Base-by-base conservation (phyloP, 2,113 vertebrate genomes). In the Tyrannus savana region DNA sequence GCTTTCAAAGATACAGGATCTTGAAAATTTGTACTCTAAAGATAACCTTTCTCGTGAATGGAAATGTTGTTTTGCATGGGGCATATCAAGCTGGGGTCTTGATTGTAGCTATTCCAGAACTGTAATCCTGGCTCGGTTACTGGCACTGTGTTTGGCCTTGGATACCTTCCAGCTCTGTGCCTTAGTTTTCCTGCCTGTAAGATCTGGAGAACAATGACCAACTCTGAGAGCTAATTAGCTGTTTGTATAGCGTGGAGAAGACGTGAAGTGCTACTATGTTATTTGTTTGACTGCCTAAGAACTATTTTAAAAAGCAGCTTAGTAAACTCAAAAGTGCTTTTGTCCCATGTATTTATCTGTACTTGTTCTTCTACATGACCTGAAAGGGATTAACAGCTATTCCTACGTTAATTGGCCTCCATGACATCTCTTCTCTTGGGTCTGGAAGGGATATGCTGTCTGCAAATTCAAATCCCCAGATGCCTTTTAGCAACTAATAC, bases 391-490 rank as follows among this genome's bases (percentile, higher is more conserved):
- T 91, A 96, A 39, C 58, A 69, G 21, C 49, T 69, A 42, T 76
- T 87, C 71, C 74, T 85, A 71, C 28, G 78, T 76, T 95, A 96
- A 87, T 91, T 90, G 41, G 84, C 49, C 87, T 95, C 59, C 15
- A 33, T 62, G 33, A 55, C 46, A 77, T 80, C 31, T 84, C 76
- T 92, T 80, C 80, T 92, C 56, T 72, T 37, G 73, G 79, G 41
- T 82, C 31, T 76, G 66, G 66, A 87, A 76, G 18, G 19, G 53
- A 76, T 73, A 73, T 58, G 62, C 37, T 82, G 50, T 6, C 49
- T 76, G 37, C 13, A 97, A 87, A 89, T 91, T 46, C 68, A 89
- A 94, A 91, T 73, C n/a, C 81, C 42, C 41, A 62, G 46, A 74
- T 19, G 12, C 14, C 59, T 85, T 94, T 87, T 80, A 94, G 58